Base-by-base conservation (phyloP, 1,140 invertebrate species). In the Diachasmimorpha longicaudata region DNA sequence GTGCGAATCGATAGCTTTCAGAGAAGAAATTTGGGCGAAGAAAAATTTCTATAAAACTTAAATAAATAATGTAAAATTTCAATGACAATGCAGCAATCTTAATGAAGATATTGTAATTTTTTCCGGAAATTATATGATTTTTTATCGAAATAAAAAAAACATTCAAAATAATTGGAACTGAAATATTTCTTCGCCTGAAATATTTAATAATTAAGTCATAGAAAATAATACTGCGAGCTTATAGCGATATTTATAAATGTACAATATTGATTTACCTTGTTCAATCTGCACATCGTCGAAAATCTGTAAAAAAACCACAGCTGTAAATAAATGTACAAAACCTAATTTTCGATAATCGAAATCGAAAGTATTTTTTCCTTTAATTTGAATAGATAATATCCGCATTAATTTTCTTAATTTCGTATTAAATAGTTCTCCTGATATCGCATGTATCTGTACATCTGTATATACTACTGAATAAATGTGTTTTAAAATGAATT, bases 391-490 rank as follows among this genome's bases (percentile, higher is more conserved):
- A n/a, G n/a, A 4, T 16, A 46, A 46, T 46, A 14, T 46, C n/a
- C 13, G 39, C 9, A 42, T 52, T 52, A 16, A 52, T 0, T n/a
- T 16, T 16, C 48, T 16, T 52, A 52, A 16, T 52, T 52, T 16
- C 16, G 14, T 52, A 52, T 52, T 52, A 8, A 52, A 52, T n/a
- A 19, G 4, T 23, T 25, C 21, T 3, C 23, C 19, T 25, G 58
- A 58, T 58, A 31, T 31, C 31, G 31, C 44, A 70, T 25, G 48
- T 46, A 39, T n/a, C 42, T 74, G 72, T 72, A 52, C 48, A 52
- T 71, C 16, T 36, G 25, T 55, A 66, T 19, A 37, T 77, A 70
- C 71, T 19, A 78, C 52, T 81, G 79, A 80, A 82, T 78, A 80
- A 77, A 80, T 82, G 81, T 82, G 80, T 74, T 31, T 63, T 25